Conservation (phyloP, 1,140 invertebrate species). For the Zaprionus ghesquierei region DNA sequence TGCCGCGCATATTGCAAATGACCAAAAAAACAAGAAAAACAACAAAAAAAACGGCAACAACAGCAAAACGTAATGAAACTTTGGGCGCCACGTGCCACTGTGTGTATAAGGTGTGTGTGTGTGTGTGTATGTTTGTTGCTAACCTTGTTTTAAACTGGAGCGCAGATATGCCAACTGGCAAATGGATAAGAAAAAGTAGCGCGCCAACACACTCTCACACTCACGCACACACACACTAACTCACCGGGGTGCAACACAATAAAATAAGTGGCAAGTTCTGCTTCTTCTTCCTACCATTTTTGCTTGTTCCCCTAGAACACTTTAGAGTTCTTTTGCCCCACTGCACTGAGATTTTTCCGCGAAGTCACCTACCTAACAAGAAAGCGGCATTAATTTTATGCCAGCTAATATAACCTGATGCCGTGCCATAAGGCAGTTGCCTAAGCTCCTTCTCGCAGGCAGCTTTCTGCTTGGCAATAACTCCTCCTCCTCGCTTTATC, state of each 20-base stretch:
- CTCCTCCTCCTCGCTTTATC: slow-evolving; percentile 2
- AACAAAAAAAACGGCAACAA: slow-evolving; percentile 28
- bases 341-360: slow-evolving; percentile 11
- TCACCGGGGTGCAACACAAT: slow-evolving; percentile 26
- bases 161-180: slow-evolving; percentile 28
- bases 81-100: slow-evolving; percentile 15
- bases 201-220: not conserved
- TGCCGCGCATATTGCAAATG: slow-evolving; percentile 71
- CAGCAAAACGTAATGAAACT: slow-evolving; percentile 36
- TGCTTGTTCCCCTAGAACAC: not conserved
- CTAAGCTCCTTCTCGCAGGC: not conserved
- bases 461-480: not conserved
- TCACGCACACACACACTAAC: not conserved
- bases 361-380: slow-evolving; percentile 27
- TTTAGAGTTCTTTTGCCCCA: slow-evolving; percentile 10
- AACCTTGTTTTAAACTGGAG: slow-evolving; percentile 53
- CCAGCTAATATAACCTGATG: slow-evolving; percentile 13
- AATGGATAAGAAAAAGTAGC: slow-evolving; percentile 5
- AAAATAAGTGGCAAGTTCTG: slow-evolving; percentile 30
- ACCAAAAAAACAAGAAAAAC: slow-evolving; percentile 54
- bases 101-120: slow-evolving; percentile 10
- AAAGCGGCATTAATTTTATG: slow-evolving; percentile 37
- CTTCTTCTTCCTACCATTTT: not conserved
- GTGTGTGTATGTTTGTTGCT: slow-evolving; percentile 6
- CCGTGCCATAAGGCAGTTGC: slow-evolving; percentile 3